These are phyloP conservation scores for Drosophila lacertosa DNA, from an alignment of 1,140 invertebrate genomes.

Conservation along the genomic window DNA sequence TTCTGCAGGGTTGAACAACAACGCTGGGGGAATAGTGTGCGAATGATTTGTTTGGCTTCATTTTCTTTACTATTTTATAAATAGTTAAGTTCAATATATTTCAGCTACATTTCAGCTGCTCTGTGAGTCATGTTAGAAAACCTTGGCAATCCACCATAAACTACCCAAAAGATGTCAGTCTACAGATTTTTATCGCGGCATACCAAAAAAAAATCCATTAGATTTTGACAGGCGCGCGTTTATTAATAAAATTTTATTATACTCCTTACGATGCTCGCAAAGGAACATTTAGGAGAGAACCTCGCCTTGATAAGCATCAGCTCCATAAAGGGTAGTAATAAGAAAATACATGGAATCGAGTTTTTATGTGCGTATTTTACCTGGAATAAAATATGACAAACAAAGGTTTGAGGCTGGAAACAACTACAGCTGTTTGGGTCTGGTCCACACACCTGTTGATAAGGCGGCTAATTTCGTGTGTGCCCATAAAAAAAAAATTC, in stretches of 20 bases:
- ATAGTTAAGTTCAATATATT: not conserved
- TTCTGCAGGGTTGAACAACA: slow-evolving; percentile 16
- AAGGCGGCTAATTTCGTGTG: slow-evolving; percentile 69
- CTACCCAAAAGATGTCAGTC: slow-evolving; percentile 55
- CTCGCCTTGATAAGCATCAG: slow-evolving; percentile 56
- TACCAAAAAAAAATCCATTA: slow-evolving; percentile 58
- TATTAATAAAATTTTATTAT: slow-evolving; percentile 78
- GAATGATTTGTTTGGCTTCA: slow-evolving; percentile 19
- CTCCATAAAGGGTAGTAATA: slow-evolving; percentile 58
- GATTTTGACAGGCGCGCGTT: slow-evolving; percentile 67
- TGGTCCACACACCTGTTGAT: slow-evolving; percentile 68
- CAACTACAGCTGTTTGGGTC: slow-evolving; percentile 58
- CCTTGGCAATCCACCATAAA: slow-evolving; percentile 45
- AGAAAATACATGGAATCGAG: slow-evolving; percentile 41
- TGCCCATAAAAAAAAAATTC: slow-evolving; percentile 42
- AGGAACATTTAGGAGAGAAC: slow-evolving; percentile 38
- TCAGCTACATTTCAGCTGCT: slow-evolving; percentile 27
- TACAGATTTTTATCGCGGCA: slow-evolving; percentile 65
- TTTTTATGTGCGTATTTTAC: slow-evolving; percentile 41
- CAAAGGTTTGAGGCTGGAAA: slow-evolving; percentile 26
- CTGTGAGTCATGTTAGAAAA: slow-evolving; percentile 15
- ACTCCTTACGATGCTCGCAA: slow-evolving; percentile 38
- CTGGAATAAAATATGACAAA: slow-evolving; percentile 39
- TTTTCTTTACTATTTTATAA: not conserved
- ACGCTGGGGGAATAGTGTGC: slow-evolving; percentile 2